Conservation (phyloP, 2,797 vertebrate species). For the Coendou prehensilis region DNA sequence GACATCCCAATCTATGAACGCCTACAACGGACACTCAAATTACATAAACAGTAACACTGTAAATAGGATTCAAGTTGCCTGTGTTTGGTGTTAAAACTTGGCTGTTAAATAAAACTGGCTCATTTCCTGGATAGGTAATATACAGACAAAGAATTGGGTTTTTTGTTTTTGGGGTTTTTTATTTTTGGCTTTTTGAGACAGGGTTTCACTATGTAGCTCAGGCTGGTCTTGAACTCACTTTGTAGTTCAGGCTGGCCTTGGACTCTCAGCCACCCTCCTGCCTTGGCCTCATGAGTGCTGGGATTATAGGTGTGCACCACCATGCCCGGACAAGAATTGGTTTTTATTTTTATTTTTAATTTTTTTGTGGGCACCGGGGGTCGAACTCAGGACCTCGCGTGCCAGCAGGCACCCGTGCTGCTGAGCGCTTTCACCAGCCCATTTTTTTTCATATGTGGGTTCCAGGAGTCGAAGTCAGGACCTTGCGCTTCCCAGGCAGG, state of each 20-base stretch:
- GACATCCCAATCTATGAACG: constrained; percentile 45
- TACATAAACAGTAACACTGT: background rate
- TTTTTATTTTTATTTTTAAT: background rate
- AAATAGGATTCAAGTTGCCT: constrained; percentile 48
- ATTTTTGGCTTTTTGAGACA: background rate
- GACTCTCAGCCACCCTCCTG: background rate
- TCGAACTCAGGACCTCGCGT: no score
- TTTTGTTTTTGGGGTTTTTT: background rate
- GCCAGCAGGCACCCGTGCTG: no score
- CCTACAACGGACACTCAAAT: constrained; percentile 6
- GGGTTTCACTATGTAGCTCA: background rate
- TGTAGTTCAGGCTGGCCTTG: background rate
- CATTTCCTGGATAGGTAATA: background rate
- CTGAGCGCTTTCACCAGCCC: no score
- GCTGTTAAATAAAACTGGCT: constrained; percentile 54
- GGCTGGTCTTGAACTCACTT: background rate
- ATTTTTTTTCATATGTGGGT: no score
- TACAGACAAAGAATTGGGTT: background rate
- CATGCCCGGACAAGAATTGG: background rate
- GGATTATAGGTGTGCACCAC: background rate
- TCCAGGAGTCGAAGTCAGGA: no score
- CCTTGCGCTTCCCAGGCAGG: no score
- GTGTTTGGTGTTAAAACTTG: constrained; percentile 26
- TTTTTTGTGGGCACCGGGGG: no score
- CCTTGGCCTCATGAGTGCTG: background rate